A percentile compares a stretch with the other conserved stretches of the same genome.
Conservation (phyloP, 2,797 vertebrate genomes). For the Meda fulgida region DNA sequence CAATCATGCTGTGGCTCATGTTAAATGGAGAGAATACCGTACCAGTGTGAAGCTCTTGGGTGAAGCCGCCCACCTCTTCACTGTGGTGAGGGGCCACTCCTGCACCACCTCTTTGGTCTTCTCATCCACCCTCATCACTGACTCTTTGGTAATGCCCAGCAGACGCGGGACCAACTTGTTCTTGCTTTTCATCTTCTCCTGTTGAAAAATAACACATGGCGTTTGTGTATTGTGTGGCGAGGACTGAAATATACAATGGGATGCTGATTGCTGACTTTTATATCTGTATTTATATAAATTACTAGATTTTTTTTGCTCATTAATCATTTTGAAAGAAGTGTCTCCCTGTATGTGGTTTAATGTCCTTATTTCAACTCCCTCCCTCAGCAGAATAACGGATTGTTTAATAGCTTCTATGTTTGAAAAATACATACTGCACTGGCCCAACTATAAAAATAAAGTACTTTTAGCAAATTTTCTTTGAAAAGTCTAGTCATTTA, state of each 20-base stretch:
- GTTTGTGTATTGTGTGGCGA: slow-evolving; percentile 10
- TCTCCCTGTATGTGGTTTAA: background rate
- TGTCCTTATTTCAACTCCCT: background rate
- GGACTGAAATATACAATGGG: background rate
- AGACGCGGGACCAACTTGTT: slow-evolving; percentile 96
- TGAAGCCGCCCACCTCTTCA: slow-evolving; percentile 98
- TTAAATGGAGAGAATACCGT: slow-evolving; percentile 57
- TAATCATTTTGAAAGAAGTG: background rate
- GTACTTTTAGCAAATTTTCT: background rate
- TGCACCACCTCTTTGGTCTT: slow-evolving; percentile 97
- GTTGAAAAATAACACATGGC: slow-evolving; percentile 55
- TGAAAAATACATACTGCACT: background rate
- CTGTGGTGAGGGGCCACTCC: slow-evolving; percentile 97
- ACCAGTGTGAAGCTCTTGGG: slow-evolving; percentile 99
- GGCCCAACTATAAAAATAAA: no score
- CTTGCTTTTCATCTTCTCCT: slow-evolving; percentile 99
- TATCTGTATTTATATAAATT: background rate
- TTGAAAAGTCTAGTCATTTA: background rate
- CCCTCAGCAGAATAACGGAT: background rate
- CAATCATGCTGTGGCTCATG: background rate
- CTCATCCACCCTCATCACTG: slow-evolving; percentile 97
- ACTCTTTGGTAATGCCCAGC: slow-evolving; percentile 97
- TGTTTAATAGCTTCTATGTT: background rate
- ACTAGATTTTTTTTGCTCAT: slow-evolving; percentile 5
- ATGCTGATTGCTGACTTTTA: background rate